phyloP scores from a whole-genome alignment of 2,797 vertebrate genomes.

The Pogonophryne albipinna region DNA sequence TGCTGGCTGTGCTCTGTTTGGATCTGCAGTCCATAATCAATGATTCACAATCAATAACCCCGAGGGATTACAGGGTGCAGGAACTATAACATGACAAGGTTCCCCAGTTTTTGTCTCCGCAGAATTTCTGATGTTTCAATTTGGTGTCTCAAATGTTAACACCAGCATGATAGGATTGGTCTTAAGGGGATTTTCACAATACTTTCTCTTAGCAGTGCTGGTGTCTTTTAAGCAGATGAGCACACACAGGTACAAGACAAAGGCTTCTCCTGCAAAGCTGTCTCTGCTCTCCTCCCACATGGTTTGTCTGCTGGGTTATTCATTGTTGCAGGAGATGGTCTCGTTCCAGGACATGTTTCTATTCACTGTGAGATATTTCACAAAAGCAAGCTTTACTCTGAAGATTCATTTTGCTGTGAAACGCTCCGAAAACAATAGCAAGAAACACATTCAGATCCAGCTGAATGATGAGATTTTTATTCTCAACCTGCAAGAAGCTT shows the following conservation, averaged over 20 bases:
- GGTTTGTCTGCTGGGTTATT: conserved; percentile 48
- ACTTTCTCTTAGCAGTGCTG: conserved; percentile 18
- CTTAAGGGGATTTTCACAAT: conserved; percentile 13
- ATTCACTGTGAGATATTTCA: conserved; percentile 19
- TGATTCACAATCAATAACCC: conserved; percentile 8
- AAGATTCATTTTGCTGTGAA: conserved; percentile 25
- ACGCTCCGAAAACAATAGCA: conserved; percentile 2
- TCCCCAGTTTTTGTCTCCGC: neutral
- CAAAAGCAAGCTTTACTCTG: conserved; percentile 26
- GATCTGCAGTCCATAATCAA: conserved; percentile 1
- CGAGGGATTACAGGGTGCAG: neutral
- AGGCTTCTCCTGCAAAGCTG: conserved; percentile 36
- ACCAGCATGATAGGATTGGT: conserved; percentile 1
- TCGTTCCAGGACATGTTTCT: conserved; percentile 35
- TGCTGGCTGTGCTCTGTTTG: neutral
- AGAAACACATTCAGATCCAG: conserved; percentile 8
- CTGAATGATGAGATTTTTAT: conserved; percentile 25
- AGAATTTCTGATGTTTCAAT: neutral
- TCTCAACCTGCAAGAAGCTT: conserved; percentile 1
- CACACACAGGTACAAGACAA: conserved; percentile 39
- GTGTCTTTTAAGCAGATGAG: conserved; percentile 29
- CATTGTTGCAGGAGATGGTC: conserved; percentile 47
- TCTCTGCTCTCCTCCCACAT: conserved; percentile 55
- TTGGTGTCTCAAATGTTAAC: conserved; percentile 6
- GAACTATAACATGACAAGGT: conserved; percentile 2